Conservation (phyloP, 1,140 invertebrate species). For the Diachasmimorpha longicaudata region DNA sequence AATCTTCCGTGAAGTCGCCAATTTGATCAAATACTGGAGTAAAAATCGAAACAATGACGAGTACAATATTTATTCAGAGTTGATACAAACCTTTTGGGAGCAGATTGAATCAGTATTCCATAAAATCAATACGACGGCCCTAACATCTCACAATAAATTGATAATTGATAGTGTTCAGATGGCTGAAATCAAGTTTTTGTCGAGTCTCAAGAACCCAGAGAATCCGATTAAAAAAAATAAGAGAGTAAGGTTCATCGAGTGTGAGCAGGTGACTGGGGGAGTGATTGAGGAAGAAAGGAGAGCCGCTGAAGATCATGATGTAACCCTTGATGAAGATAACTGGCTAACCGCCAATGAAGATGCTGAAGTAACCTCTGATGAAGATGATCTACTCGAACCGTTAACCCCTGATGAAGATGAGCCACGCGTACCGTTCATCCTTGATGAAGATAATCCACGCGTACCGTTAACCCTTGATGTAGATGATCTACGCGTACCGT, state of each 20-base stretch:
- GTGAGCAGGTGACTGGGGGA: constrained; percentile 12
- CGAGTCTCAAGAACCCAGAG: constrained; percentile 39
- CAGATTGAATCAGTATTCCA: constrained; percentile 59
- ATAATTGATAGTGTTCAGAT: constrained; percentile 18
- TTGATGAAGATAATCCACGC: no score
- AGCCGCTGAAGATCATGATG: not conserved
- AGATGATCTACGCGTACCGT: no score
- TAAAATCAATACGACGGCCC: constrained; percentile 23
- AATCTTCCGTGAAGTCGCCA: constrained; percentile 62
- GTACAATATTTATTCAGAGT: constrained; percentile 47
- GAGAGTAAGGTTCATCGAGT: constrained; percentile 52
- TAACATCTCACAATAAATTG: constrained; percentile 20
- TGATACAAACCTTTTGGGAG: constrained; percentile 65
- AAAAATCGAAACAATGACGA: constrained; percentile 50
- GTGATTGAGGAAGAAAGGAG: not conserved
- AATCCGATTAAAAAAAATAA: constrained; percentile 39
- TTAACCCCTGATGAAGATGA: no score
- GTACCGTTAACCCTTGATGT: no score
- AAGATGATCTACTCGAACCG: no score
- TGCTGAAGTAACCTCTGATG: no score
- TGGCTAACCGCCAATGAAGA: no score
- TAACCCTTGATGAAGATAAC: no score
- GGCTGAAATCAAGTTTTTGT: constrained; percentile 26
- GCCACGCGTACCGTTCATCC: no score
- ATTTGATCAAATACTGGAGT: constrained; percentile 66